Evolutionary conservation across 1,140 invertebrate genomes (phyloP), one percentile per base, ranked within the genome.

Genomic region (Drosophila cardini): DNA sequence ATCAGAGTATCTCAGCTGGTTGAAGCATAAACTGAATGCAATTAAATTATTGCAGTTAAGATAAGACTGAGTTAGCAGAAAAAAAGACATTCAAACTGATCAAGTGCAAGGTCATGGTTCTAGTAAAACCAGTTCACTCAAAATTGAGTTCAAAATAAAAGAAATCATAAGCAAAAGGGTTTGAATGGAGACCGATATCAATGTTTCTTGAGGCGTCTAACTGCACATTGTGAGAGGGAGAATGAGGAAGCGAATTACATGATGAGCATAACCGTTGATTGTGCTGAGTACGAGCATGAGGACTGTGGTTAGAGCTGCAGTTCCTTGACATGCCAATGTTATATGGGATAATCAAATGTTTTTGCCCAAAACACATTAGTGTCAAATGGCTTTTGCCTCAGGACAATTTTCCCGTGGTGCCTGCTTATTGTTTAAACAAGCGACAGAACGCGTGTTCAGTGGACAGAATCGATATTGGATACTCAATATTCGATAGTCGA

Each of bases 361-460:
- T 76, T 58, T 32, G 64, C 56, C 40, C 50, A 56, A 87, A 89
- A 78, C 68, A 68, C 83, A 89, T 87, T 87, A 83, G 68, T 65
- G 52, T 68, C 74, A 81, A 89, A 83, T 89, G 80, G 62, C 52
- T 55, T 68, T 68, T 38, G 42, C 42, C 21, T 13, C 26, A 10
- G 50, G 45, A 1, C 30, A 34, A 42, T 16, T 45, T 26, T 50
- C 15, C 30, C 4, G 30, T 32, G 46, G 21, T 26, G 21, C 21
- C 52, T 68, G 65, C 63, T 74, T 72, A 84, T 89, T 87, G 82
- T 80, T 84, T 80, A 85, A 86, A 85, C 83, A 85, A 57, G 72
- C 62, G 78, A 62, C 26, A 43, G 36, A 55, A 74, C 70, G 78
- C 64, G 75, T 74, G 71, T 46, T 64, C 40, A 38, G 53, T 62